Base-by-base conservation (phyloP, 2,797 vertebrate species). In the Moxostoma hubbsi region DNA sequence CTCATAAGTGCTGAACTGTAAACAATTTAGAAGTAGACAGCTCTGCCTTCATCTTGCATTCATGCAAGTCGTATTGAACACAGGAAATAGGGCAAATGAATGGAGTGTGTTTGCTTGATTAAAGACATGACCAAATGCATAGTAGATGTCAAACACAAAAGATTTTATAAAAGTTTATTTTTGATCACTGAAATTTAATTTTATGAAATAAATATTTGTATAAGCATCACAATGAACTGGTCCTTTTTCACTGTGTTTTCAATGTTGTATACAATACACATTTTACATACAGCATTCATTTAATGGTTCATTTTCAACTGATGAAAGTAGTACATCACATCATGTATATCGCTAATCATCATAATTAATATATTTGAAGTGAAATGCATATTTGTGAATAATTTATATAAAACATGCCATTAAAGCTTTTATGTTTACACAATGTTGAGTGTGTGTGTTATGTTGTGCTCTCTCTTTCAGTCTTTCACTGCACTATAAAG, bases 201-300 rank as follows among this genome's bases (percentile, higher is more conserved):
- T 72, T 2, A 81, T 61, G 61, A 15, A 2, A 59, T 76, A 66
- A 77, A 65, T 80, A 75, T 83, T 81, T 83, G 81, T 75, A 55
- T 79, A 81, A 78, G 10, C n/a, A 50, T 18, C n/a, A 9, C 65
- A 74, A 69, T 58, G 36, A 10, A 36, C 7, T 12, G 24, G 18
- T n/a, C 13, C 12, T 13, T 9, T 18, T 67, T 68, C 7, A 55
- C 36, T 4, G 45, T 59, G 9, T 55, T 9, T n/a, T 4, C 58
- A 5, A 63, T 9, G 24, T 24, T 24, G 24, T 24, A 24, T 24
- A 24, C 1, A 24, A 24, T 24, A 24, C 24, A 24, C 24, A 9
- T 75, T 59, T 50, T 55, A 43, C 13, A 53, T 67, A 36, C 12
- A 75, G 24, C 50, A 24, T 43, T 24, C 1, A 24, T 24, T 24